Evolutionary conservation across 2,797 vertebrate species (phyloP).

Genomic region (Parauchenoglanis ngamensis): DNA sequence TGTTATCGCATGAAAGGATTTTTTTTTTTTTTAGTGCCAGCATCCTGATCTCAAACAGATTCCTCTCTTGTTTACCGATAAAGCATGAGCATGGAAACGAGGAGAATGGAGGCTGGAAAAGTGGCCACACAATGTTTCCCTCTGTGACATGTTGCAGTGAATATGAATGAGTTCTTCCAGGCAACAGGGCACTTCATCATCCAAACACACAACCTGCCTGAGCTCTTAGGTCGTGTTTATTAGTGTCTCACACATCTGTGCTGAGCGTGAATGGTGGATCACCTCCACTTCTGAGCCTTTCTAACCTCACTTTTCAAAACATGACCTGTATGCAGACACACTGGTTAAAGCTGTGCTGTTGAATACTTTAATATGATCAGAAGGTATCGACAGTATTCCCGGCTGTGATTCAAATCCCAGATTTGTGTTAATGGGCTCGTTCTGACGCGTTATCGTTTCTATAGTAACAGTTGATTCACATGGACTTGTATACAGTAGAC

Average conservation of each 20-base stretch:
- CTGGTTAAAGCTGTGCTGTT: neutral
- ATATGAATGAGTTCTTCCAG: conserved; percentile 35
- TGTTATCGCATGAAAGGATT: neutral
- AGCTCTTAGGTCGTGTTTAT: neutral
- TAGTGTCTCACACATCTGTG: neutral
- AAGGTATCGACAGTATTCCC: neutral
- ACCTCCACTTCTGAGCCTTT: neutral
- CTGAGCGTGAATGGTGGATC: neutral
- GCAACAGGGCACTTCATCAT: conserved; percentile 11
- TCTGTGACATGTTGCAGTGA: conserved; percentile 22
- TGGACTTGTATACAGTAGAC: neutral
- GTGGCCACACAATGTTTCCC: neutral
- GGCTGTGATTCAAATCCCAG: neutral
- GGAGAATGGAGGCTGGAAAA: neutral
- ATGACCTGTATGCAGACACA: neutral
- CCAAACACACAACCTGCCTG: neutral
- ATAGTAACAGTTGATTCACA: neutral
- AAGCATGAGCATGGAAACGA: neutral
- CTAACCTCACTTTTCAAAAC: neutral
- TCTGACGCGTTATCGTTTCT: neutral
- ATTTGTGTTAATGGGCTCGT: neutral
- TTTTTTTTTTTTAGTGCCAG: neutral
- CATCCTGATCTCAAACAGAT: neutral
- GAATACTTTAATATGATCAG: neutral
- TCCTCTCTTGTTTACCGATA: neutral